Evolutionary conservation across 2,888 invertebrate genomes (phyloP).

Genomic region (Eledona agricola): DNA sequence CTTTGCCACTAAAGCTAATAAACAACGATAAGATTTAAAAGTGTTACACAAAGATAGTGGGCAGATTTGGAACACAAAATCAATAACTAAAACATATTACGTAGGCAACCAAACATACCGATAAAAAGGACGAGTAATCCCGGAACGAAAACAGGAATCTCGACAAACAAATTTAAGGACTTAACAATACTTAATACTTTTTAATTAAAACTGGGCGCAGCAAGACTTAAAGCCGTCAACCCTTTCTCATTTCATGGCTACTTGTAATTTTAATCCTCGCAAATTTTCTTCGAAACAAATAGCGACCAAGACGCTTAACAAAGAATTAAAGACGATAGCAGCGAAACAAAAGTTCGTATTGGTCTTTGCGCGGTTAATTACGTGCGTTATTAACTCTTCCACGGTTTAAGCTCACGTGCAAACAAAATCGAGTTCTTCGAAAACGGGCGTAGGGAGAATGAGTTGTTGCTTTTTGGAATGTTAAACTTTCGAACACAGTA

Average conservation of each 20-base stretch:
- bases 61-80: conserved; percentile 12
- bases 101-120: conserved; percentile 12
- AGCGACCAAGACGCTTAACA: conserved; percentile 52
- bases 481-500: no score
- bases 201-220: conserved; percentile 54
- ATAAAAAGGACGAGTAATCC: conserved; percentile 3
- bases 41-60: conserved; percentile 30
- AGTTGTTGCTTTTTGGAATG: conserved; percentile 7
- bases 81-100: no score
- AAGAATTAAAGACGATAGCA: conserved; percentile 49
- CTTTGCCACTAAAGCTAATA: conserved; percentile 38
- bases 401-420: conserved; percentile 20
- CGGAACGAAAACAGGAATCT: conserved; percentile 4
- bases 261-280: conserved; percentile 55
- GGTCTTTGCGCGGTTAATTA: conserved; percentile 32
- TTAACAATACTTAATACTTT: conserved; percentile 54
- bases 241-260: conserved; percentile 49
- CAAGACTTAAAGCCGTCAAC: conserved; percentile 51
- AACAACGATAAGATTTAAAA: conserved; percentile 35
- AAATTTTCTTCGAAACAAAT: conserved; percentile 52
- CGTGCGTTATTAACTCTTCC: conserved; percentile 36
- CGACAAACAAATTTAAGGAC: conserved; percentile 33
- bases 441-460: conserved; percentile 1
- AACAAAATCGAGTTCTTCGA: conserved; percentile 22
- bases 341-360: conserved; percentile 16